These are phyloP conservation scores for Calcarius lapponicus DNA, from an alignment of 2,797 vertebrate genomes.

Conservation along the genomic window DNA sequence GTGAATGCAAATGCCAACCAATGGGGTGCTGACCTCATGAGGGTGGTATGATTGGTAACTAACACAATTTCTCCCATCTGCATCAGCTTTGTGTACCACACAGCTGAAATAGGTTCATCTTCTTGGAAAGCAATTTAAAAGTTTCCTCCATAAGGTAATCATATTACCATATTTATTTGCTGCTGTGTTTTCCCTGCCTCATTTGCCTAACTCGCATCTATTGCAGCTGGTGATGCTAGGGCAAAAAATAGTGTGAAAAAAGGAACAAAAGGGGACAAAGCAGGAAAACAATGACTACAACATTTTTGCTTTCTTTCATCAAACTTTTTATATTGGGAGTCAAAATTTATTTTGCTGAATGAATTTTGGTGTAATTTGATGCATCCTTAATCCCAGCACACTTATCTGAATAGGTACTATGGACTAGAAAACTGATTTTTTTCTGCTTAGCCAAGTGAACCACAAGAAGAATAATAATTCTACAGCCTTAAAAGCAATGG, in stretches of 20 bases:
- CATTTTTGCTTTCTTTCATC: not conserved
- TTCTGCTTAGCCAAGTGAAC: conserved; percentile 60
- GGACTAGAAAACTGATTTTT: conserved; percentile 46
- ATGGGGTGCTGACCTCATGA: not conserved
- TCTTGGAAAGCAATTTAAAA: conserved; percentile 48
- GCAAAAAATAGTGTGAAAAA: not conserved
- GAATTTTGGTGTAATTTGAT: conserved; percentile 22
- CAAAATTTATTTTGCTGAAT: conserved; percentile 34
- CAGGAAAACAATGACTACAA: not conserved
- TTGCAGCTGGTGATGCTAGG: not conserved
- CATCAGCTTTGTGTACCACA: not conserved
- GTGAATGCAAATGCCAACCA: conserved; percentile 1
- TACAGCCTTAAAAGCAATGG: conserved; percentile 34
- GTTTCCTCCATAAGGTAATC: conserved; percentile 25
- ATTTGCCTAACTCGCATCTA: conserved; percentile 31
- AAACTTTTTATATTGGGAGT: not conserved
- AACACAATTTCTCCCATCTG: not conserved
- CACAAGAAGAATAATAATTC: conserved; percentile 37
- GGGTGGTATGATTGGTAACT: not conserved
- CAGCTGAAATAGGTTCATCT: conserved; percentile 7
- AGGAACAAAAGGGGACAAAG: not conserved
- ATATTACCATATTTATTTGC: conserved; percentile 50
- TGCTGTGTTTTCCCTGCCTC: conserved; percentile 42
- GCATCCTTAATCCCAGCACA: conserved; percentile 19
- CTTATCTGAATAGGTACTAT: conserved; percentile 7